Evolutionary conservation across 2,797 vertebrate species (phyloP).

Genomic region (Falco concolor): DNA sequence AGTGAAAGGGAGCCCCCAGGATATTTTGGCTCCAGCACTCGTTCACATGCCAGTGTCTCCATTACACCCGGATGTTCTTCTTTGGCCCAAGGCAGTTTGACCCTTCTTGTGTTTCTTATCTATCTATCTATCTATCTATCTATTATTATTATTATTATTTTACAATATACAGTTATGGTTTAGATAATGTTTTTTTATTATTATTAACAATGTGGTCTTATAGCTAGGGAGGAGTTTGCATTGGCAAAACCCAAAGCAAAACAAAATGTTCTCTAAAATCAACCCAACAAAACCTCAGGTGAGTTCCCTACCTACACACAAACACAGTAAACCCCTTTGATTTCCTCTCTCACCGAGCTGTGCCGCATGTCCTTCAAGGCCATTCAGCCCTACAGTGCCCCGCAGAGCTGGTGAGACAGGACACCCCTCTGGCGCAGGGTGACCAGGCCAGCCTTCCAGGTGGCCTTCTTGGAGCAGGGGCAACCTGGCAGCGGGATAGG

Average conservation of each 20-base stretch:
- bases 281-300: not conserved
- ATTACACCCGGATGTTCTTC: conserved; percentile 13
- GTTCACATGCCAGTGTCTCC: not conserved
- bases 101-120: not conserved
- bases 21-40: not conserved
- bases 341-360: not conserved
- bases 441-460: not conserved
- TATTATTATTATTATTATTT: not conserved
- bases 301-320: not conserved
- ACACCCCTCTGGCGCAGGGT: not conserved
- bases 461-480: not conserved
- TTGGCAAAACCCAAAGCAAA: not conserved
- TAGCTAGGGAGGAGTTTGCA: not conserved
- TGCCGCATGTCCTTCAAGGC: not conserved
- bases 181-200: not conserved
- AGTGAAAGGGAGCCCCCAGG: conserved; percentile 18
- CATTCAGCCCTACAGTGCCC: not conserved
- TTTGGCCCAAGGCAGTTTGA: not conserved
- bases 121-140: no score
- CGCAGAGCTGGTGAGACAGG: not conserved
- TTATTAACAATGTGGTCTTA: not conserved
- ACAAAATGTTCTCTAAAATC: rapidly evolving
- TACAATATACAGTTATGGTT: not conserved
- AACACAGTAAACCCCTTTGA: not conserved
- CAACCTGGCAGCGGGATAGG: not conserved